phyloP scores from a whole-genome alignment of 2,113 vertebrate genomes.

The Mirounga angustirostris region DNA sequence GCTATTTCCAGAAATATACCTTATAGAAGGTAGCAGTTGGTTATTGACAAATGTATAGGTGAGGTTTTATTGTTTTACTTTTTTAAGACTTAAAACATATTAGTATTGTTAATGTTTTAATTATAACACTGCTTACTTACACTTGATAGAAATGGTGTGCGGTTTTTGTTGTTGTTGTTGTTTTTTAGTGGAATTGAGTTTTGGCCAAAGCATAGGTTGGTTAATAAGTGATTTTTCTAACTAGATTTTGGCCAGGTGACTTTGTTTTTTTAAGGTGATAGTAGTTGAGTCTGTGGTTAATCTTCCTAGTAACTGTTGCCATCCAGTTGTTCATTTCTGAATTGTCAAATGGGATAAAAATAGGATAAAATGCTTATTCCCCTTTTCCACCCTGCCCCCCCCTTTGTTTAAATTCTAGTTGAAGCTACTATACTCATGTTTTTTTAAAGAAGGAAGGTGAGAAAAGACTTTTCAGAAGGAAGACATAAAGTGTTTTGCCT shows the following conservation, averaged over 20 bases:
- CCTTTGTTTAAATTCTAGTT: slow-evolving; percentile 53
- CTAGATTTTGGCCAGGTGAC: slow-evolving; percentile 19
- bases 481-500: background rate
- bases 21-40: slow-evolving; percentile 21
- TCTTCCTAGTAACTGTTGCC: slow-evolving; percentile 52
- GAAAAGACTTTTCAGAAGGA: slow-evolving; percentile 7
- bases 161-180: background rate
- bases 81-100: slow-evolving; percentile 42
- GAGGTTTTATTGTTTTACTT: slow-evolving; percentile 48
- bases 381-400: background rate
- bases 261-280: background rate
- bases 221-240: slow-evolving; percentile 53
- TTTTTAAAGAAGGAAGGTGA: background rate
- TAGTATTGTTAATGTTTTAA: slow-evolving; percentile 44
- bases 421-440: background rate
- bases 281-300: slow-evolving; percentile 26
- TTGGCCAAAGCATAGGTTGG: slow-evolving; percentile 33
- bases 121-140: background rate
- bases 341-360: slow-evolving; percentile 57
- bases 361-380: background rate
- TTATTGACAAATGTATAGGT: slow-evolving; percentile 8
- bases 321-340: slow-evolving; percentile 71
- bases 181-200: slow-evolving; percentile 16
- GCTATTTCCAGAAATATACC: background rate
- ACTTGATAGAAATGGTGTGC: background rate